Base-by-base conservation (phyloP, 1,140 invertebrate genomes). In the Aphis craccivora region DNA sequence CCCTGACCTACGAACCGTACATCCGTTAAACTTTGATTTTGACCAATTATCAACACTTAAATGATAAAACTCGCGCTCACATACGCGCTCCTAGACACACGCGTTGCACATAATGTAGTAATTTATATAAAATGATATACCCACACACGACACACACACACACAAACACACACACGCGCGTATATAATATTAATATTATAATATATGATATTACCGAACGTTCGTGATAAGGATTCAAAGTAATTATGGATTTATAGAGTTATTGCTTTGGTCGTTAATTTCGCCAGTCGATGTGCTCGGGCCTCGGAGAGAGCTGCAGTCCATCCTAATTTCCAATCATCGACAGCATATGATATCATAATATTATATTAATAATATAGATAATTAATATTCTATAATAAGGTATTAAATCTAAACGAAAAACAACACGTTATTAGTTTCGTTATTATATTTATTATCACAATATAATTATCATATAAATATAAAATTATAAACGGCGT, bases 31-130 rank as follows among this genome's bases (percentile, higher is more conserved):
- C 90, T 83, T 83, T 83, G 90, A 92, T 76, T 83, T 45, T n/a
- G 67, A 92, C 90, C 90, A 92, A 92, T 92, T 92, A 92, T 92
- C 90, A 92, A 92, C 76, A 92, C 90, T 92, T 92, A 92, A 92
- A 83, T 14, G 60, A 92, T 92, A 92, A 92, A 1, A 67, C 40
- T 25, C 5, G 5, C 45, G 7, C 30, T 7, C 45, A n/a, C 86
- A n/a, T 43, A 43, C 40, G 40, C 40, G 22, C 8, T 37, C n/a
- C 20, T 22, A 67, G 60, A 40, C 81, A 43, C 35, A 86, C 40
- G 40, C 40, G 40, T 86, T 67, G 60, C 60, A n/a, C 8, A 40
- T 43, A 84, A 25, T 84, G 83, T 84, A 84, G 43, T 25, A 84
- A 84, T 43, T 84, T 84, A 84, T 84, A 84, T 84, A 84, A 84